Conservation (phyloP, 2,113 vertebrate genomes). For the Glaucidium brasilianum region DNA sequence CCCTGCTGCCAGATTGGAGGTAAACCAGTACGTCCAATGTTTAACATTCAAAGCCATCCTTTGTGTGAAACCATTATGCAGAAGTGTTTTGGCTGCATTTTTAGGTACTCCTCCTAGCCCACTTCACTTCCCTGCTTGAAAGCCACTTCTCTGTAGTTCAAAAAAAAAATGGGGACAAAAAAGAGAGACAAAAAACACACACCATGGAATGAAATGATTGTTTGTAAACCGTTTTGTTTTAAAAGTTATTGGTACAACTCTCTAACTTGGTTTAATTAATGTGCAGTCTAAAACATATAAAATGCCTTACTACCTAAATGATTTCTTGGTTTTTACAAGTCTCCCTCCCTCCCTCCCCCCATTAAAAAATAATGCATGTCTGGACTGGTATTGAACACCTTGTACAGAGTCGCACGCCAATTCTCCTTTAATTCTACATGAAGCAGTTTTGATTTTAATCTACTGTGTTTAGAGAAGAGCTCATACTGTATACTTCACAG, state of each 20-base stretch:
- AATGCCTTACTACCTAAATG: slow-evolving; percentile 54
- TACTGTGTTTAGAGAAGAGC: slow-evolving; percentile 54
- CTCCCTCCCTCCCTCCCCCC: not conserved
- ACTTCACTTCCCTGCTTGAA: not conserved
- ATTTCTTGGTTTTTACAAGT: slow-evolving; percentile 1
- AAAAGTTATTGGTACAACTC: slow-evolving; percentile 20
- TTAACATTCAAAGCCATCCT: slow-evolving; percentile 46
- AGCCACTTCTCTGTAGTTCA: slow-evolving; percentile 23
- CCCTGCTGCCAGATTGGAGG: not conserved
- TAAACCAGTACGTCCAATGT: not conserved
- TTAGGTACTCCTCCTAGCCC: not conserved
- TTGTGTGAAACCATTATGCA: slow-evolving; percentile 1
- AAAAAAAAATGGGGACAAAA: not conserved
- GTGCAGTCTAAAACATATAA: slow-evolving; percentile 58
- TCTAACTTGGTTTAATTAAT: slow-evolving; percentile 42
- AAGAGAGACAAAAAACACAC: not conserved
- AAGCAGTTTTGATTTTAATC: slow-evolving; percentile 60
- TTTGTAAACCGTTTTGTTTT: slow-evolving; percentile 32
- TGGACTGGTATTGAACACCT: not conserved
- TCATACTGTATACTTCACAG: slow-evolving; percentile 52
- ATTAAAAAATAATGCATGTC: slow-evolving; percentile 24
- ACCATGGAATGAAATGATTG: not conserved
- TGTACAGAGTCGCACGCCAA: not conserved
- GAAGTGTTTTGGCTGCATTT: not conserved
- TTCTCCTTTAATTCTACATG: slow-evolving; percentile 54